phyloP scores from a whole-genome alignment of 2,113 vertebrate genomes.

The Lonchura striata region DNA sequence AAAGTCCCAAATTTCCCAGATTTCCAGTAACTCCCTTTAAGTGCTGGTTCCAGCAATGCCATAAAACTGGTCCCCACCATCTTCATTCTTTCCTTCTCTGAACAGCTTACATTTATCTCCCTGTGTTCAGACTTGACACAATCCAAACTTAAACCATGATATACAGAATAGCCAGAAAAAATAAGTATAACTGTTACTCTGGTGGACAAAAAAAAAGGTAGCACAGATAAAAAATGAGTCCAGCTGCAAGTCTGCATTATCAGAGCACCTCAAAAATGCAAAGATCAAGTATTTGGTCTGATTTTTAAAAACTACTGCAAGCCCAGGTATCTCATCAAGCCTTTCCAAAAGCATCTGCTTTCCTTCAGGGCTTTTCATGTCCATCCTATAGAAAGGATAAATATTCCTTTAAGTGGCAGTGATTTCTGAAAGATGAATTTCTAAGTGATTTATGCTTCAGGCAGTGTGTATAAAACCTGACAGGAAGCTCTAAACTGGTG shows the following conservation, averaged over 20 bases:
- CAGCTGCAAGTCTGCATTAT: not conserved
- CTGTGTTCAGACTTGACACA: not conserved
- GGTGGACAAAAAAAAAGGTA: not conserved
- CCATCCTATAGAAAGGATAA: not conserved
- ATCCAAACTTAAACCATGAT: not conserved
- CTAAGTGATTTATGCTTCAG: not conserved
- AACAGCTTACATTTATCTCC: not conserved
- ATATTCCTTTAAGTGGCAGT: not conserved
- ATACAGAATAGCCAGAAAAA: not conserved
- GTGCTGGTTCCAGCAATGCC: not conserved
- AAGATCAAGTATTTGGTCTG: not conserved
- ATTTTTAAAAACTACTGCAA: not conserved
- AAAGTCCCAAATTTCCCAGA: not conserved
- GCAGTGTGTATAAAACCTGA: not conserved
- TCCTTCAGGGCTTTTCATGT: not conserved
- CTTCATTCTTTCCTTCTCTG: not conserved
- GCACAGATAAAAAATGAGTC: not conserved
- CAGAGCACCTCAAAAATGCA: not conserved
- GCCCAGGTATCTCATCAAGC: not conserved
- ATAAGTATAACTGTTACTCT: not conserved
- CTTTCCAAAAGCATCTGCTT: not conserved
- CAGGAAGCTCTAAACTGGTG: not conserved
- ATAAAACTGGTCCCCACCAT: not conserved
- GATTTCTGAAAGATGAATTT: slow-evolving; percentile 15
- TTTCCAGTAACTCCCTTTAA: not conserved